Evolutionary conservation across 2,113 vertebrate genomes (phyloP), one percentile per base, ranked within the genome.

Genomic region (Syngnathoides biaculeatus): DNA sequence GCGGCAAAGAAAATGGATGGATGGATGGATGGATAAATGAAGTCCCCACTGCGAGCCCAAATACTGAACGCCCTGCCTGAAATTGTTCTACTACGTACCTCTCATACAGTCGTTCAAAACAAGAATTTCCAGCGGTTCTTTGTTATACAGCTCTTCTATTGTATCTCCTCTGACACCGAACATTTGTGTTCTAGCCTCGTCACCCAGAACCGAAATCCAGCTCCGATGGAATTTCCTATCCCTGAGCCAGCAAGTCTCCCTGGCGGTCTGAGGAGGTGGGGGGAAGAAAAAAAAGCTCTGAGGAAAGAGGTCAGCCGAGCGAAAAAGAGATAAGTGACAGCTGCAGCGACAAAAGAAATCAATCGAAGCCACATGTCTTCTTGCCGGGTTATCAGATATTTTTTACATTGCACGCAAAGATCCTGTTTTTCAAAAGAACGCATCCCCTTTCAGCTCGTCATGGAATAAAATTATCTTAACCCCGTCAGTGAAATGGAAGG

Each of bases 161-260:
- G 2, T 13, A 2, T 42, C 19, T 67, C 45, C 27, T 27, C 55
- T 5, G 58, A 42, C 19, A 62, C 27, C 55, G 20, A 64, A 30
- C 64, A 42, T 42, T 11, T 67, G 48, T 63, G 27, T 48, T 39
- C 22, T 45, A 17, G 22, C 59, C n/a, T 42, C 20, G 11, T 61
- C 59, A 22, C 38, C 59, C 38, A 40, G 38, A 40, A 52, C 26
- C 20, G 30, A 47, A 65, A 65, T 50, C 27, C 63, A 24, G 64
- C 80, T 80, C 73, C 71, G 65, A 76, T 82, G 87, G 85, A 88
- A 88, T 89, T 87, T 89, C 85, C 86, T 90, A 81, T 87, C 66
- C 56, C 67, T 72, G 75, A 73, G 80, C 70, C 69, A 67, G 55
- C 40, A 48, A 85, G 77, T 81, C 73, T 68, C 65, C 71, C 75